Percentiles rank a stretch among this genome's conserved stretches.
phyloP scores from a whole-genome alignment of 2,113 vertebrate species.

The Alosa alosa region DNA sequence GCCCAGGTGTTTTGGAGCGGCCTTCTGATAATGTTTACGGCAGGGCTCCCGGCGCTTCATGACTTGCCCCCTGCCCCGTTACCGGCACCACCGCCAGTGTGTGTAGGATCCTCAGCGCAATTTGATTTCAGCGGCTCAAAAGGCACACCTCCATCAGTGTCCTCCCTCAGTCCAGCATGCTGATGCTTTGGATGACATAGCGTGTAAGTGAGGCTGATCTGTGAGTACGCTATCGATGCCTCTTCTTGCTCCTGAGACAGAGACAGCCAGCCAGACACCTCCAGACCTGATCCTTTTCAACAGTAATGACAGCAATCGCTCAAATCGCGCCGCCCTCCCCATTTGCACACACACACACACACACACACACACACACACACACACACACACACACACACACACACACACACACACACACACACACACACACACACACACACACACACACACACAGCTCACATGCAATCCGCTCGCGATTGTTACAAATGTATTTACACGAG shows the following conservation, averaged over 20 bases:
- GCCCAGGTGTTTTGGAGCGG: constrained; percentile 36
- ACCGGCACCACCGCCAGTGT: constrained; percentile 23
- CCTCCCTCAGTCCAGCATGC: background rate
- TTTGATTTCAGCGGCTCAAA: constrained; percentile 42
- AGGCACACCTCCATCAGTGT: background rate
- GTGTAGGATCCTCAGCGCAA: constrained; percentile 44
- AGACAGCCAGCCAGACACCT: background rate
- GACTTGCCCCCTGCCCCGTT: constrained; percentile 36
- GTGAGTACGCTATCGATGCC: background rate
- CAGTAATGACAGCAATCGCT: constrained; percentile 12
- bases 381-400: background rate
- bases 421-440: background rate
- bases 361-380: no score
- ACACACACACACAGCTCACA: background rate
- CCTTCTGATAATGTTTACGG: constrained; percentile 59
- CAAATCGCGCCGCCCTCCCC: background rate
- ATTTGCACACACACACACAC: background rate
- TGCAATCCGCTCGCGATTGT: constrained; percentile 76
- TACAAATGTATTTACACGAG: constrained; percentile 90
- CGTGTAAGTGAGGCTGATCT: background rate
- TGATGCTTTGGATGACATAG: background rate
- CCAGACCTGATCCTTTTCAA: constrained; percentile 13
- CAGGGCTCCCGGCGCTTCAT: constrained; percentile 47
- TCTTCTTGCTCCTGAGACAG: background rate
- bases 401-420: background rate